Conservation (phyloP, 1,140 invertebrate genomes). For the Acromyrmex charruanus region DNA sequence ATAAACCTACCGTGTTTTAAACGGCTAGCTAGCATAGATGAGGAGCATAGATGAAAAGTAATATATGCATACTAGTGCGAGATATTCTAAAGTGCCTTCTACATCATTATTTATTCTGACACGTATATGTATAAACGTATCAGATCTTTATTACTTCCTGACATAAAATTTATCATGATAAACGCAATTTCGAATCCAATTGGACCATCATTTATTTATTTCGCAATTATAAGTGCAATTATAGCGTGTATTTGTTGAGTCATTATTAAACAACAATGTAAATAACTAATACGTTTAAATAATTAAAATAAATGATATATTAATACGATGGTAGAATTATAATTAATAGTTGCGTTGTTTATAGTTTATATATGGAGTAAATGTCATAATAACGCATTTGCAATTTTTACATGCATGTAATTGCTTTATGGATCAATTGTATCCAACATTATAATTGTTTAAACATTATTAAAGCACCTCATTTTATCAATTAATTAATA, state of each 20-base stretch:
- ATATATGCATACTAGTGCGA: slow-evolving; percentile 29
- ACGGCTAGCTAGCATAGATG: slow-evolving; percentile 24
- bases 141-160: slow-evolving; percentile 43
- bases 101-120: slow-evolving; percentile 30
- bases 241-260: neutral
- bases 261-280: slow-evolving; percentile 34
- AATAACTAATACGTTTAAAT: slow-evolving; percentile 28
- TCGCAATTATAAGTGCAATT: slow-evolving; percentile 14
- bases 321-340: slow-evolving; percentile 8
- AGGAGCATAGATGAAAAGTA: slow-evolving; percentile 38
- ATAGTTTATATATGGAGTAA: neutral
- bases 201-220: slow-evolving; percentile 29
- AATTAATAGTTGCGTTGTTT: slow-evolving; percentile 1
- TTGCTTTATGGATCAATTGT: neutral
- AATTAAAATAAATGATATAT: slow-evolving; percentile 30
- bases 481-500: neutral
- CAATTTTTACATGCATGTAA: neutral
- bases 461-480: neutral
- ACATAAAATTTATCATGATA: slow-evolving; percentile 15
- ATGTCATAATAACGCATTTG: neutral
- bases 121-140: neutral
- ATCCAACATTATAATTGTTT: neutral
- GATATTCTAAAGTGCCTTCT: slow-evolving; percentile 44
- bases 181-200: neutral
- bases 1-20: slow-evolving; percentile 59